Evolutionary conservation across 2,797 vertebrate genomes (phyloP), one percentile per base, ranked within the genome.

Genomic region (Sebastes paucispinis): DNA sequence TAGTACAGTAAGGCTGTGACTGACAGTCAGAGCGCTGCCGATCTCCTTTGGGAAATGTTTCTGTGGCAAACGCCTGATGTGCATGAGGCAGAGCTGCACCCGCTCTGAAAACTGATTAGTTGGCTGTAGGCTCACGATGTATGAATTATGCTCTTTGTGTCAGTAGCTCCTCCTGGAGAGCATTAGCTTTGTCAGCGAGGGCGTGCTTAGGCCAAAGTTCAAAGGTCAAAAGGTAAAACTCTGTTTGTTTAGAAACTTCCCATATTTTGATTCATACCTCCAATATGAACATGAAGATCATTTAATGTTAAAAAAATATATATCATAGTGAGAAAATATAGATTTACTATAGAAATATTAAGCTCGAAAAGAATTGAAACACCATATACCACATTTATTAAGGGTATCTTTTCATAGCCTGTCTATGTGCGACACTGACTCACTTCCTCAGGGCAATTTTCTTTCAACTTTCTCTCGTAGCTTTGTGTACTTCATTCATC

Each of bases 121-220:
- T 83, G 75, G 90, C 89, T 88, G 71, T 12, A 75, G 87, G 92
- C 87, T 83, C 65, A 14, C 24, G 27, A 69, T 80, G 76, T 80
- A 94, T 94, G 87, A 95, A 94, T 95, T 88, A 95, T 95, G 91
- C 93, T 92, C 88, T 94, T 94, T 94, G 91, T 93, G 75, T 87
- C 77, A 85, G 80, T 39, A 12, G 80, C 79, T 85, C 84, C 71
- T 82, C 81, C 74, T 60, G 66, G 54, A 81, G 59, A 81, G 39
- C 76, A 87, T 87, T 75, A 69, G 68, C 84, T 88, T 70, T 76
- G 80, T 82, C 76, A 84, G 81, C 7, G 11, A 43, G 62, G 80
- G 22, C 50, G 24, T 36, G 34, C 66, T 43, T 1, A 16, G 83
- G 78, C 59, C 57, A 79, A 81, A 91, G 89, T 85, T 91, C 82